Percentiles rank a stretch among this genome's conserved stretches.
Conservation (phyloP, 1,140 invertebrate species). For the Conopomorpha cramerella region DNA sequence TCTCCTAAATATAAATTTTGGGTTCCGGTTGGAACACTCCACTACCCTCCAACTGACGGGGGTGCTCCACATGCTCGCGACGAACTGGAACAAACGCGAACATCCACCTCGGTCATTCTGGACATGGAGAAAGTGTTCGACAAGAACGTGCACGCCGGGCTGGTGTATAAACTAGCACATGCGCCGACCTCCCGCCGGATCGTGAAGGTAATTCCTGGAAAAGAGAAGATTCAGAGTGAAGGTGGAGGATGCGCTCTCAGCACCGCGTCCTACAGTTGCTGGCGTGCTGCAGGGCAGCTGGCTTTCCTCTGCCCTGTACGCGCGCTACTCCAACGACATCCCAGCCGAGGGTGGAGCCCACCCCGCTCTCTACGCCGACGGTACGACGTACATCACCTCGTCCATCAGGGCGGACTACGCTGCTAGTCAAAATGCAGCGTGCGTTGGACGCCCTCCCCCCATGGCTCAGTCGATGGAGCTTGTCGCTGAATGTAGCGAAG, state of each 20-base stretch:
- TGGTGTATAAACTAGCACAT: conserved; percentile 9
- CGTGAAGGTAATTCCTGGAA: conserved; percentile 5
- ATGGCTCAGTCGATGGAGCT: conserved; percentile 11
- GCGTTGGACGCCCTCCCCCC: conserved; percentile 9
- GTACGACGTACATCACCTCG: conserved; percentile 7
- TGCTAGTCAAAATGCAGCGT: conserved; percentile 8
- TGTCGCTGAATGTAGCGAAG: conserved; percentile 11
- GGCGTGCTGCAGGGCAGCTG: conserved; percentile 9
- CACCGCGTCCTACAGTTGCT: conserved; percentile 1
- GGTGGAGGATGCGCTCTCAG: conserved; percentile 3
- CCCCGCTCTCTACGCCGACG: conserved; percentile 10
- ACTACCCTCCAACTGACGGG: conserved; percentile 14
- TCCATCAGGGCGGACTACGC: conserved; percentile 7
- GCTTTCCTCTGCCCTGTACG: conserved; percentile 8
- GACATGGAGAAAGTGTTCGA: conserved; percentile 12
- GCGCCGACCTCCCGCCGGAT: neutral
- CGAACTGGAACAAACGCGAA: neutral
- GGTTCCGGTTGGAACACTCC: conserved; percentile 21
- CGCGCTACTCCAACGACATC: conserved; percentile 7
- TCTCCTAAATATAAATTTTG: no score
- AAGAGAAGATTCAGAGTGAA: conserved; percentile 5
- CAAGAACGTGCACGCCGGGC: conserved; percentile 12
- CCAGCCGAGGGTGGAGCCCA: conserved; percentile 1
- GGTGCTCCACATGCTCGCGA: conserved; percentile 7
- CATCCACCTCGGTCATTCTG: conserved; percentile 5